These are phyloP conservation scores for Eristalis intricaria DNA, from an alignment of 2,888 invertebrate genomes.

Conservation along the genomic window DNA sequence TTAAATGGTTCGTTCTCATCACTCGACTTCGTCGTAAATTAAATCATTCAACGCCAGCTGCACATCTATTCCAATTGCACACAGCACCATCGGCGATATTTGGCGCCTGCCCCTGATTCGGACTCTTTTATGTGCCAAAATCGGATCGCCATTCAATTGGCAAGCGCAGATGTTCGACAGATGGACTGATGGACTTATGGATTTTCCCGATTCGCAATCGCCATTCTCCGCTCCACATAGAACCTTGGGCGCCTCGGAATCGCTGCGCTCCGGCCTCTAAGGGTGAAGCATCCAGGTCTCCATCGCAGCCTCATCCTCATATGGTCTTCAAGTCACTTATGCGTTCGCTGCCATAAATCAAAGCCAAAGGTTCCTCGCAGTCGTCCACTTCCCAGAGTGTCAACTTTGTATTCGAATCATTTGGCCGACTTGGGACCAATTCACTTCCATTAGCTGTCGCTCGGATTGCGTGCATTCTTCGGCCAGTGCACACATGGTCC, in stretches of 20 bases:
- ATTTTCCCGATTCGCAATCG: slow-evolving; percentile 40
- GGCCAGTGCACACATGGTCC: slow-evolving; percentile 27
- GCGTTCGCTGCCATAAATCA: slow-evolving; percentile 36
- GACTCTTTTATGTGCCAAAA: slow-evolving; percentile 12
- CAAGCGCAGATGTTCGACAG: slow-evolving; percentile 31
- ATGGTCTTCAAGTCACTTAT: neutral
- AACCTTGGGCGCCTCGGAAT: neutral
- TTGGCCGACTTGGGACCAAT: slow-evolving; percentile 14
- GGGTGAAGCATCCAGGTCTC: neutral
- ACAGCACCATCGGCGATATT: slow-evolving; percentile 8
- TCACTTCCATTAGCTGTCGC: neutral
- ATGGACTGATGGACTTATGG: slow-evolving; percentile 52
- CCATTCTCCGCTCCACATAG: neutral
- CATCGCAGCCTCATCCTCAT: neutral
- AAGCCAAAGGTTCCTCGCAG: slow-evolving; percentile 12
- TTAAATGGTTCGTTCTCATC: slow-evolving; percentile 7
- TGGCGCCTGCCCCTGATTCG: slow-evolving; percentile 8
- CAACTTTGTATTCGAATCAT: slow-evolving; percentile 43
- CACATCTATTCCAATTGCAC: slow-evolving; percentile 34
- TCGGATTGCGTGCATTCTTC: slow-evolving; percentile 19
- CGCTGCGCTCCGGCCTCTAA: neutral
- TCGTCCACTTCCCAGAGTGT: slow-evolving; percentile 33
- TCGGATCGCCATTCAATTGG: slow-evolving; percentile 25
- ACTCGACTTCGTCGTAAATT: slow-evolving; percentile 6
- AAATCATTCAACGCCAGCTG: slow-evolving; percentile 41